These are phyloP conservation scores for Melospiza georgiana DNA, from an alignment of 2,113 vertebrate genomes.

Conservation along the genomic window DNA sequence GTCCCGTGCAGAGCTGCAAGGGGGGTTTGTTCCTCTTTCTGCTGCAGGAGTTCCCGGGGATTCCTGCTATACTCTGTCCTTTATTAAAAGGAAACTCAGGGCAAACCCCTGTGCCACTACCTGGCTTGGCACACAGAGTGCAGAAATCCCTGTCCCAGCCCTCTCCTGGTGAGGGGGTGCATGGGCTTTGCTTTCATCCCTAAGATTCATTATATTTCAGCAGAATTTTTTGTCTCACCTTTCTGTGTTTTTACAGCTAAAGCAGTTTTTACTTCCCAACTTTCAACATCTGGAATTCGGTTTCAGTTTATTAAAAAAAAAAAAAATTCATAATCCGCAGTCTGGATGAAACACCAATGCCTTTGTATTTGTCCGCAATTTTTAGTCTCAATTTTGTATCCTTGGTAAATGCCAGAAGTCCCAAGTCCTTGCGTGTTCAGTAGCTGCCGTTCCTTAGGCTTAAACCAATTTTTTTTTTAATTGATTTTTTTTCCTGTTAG, in stretches of 20 bases:
- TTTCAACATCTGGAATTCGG: slow-evolving; percentile 62
- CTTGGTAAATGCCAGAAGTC: slow-evolving; percentile 4
- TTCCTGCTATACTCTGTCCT: not conserved
- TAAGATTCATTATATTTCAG: slow-evolving; percentile 40
- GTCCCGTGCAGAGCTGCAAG: rapidly evolving
- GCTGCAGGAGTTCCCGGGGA: not conserved
- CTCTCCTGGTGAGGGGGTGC: not conserved
- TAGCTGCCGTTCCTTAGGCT: not conserved
- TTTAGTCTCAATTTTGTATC: slow-evolving; percentile 29
- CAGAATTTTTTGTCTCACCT: slow-evolving; percentile 58
- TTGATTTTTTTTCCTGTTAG: not conserved
- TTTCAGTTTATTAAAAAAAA: slow-evolving; percentile 59
- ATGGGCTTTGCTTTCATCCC: not conserved
- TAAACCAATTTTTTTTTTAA: not conserved
- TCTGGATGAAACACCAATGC: slow-evolving; percentile 50
- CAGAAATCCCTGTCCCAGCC: not conserved
- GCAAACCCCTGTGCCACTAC: not conserved
- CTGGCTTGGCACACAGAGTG: not conserved
- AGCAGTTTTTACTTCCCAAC: slow-evolving; percentile 58
- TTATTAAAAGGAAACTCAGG: not conserved
- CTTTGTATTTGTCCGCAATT: slow-evolving; percentile 34
- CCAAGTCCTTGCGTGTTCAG: not conserved
- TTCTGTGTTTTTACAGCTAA: slow-evolving; percentile 57
- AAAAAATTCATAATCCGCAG: not conserved
- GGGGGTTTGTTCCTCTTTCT: not conserved